Percentiles rank a stretch among this genome's conserved stretches.
These are phyloP conservation scores for Spheniscus humboldti DNA, from an alignment of 2,797 vertebrate species.

Conservation along the genomic window DNA sequence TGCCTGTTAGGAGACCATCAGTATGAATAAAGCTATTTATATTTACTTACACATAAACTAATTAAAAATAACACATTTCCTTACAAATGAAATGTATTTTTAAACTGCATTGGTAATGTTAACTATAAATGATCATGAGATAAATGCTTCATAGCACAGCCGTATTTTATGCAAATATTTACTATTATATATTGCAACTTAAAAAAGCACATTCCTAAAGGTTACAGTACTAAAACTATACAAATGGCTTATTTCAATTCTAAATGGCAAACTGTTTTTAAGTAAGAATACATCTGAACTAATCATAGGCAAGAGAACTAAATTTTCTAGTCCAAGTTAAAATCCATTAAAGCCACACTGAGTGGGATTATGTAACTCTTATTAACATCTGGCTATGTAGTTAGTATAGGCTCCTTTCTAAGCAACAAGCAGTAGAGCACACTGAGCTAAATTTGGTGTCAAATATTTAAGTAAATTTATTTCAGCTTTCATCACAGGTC, in stretches of 20 bases:
- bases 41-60: neutral
- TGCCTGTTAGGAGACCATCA: neutral
- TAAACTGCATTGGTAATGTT: neutral
- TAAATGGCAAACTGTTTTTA: neutral
- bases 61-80: neutral
- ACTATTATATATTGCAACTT: neutral
- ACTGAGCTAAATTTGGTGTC: neutral
- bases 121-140: neutral
- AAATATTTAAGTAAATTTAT: neutral
- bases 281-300: neutral
- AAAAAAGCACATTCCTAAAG: neutral
- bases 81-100: neutral
- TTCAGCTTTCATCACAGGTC: neutral
- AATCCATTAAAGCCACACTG: neutral
- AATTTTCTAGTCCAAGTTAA: neutral
- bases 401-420: neutral
- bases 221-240: neutral
- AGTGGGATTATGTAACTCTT: neutral
- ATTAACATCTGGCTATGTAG: neutral
- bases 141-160: neutral
- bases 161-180: neutral
- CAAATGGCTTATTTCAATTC: neutral
- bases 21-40: neutral
- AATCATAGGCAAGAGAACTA: neutral
- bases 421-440: neutral